Percentiles rank a stretch among this genome's conserved stretches.
Evolutionary conservation across 2,113 vertebrate species (phyloP).

Genomic region (Cairina moschata): DNA sequence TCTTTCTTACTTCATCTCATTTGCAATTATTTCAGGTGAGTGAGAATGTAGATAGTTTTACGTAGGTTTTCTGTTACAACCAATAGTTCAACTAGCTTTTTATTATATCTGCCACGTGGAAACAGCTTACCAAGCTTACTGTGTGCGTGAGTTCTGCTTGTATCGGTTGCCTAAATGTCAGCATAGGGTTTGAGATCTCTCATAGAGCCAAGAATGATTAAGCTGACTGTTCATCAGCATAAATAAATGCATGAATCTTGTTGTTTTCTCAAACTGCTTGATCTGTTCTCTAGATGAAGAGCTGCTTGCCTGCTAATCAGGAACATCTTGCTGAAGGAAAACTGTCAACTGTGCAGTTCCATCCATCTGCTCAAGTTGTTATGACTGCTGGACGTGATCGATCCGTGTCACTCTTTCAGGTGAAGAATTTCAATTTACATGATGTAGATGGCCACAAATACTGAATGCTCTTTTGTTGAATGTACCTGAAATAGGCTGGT

Average conservation of each 20-base stretch:
- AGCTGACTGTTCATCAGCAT: neutral
- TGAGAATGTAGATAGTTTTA: neutral
- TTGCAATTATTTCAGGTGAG: neutral
- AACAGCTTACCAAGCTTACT: neutral
- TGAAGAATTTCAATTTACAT: neutral
- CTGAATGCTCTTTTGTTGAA: rapidly evolving
- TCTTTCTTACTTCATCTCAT: too few relatives aligned
- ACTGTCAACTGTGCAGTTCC: slow-evolving; percentile 90
- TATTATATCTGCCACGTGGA: neutral
- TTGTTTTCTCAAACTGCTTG: neutral
- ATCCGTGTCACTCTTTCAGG: slow-evolving; percentile 93
- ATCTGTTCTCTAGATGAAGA: slow-evolving; percentile 80
- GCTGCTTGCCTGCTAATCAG: slow-evolving; percentile 85
- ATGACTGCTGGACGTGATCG: slow-evolving; percentile 90
- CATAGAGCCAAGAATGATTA: neutral
- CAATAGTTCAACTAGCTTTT: neutral
- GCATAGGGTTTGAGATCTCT: neutral
- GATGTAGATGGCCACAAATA: neutral
- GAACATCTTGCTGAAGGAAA: slow-evolving; percentile 76
- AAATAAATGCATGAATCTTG: neutral
- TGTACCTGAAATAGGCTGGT: neutral
- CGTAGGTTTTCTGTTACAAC: neutral
- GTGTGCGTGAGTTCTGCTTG: neutral
- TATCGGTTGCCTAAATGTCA: neutral
- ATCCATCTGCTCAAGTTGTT: slow-evolving; percentile 90